Base-by-base conservation (phyloP, 2,888 invertebrate genomes). In the Orgyia antiqua region DNA sequence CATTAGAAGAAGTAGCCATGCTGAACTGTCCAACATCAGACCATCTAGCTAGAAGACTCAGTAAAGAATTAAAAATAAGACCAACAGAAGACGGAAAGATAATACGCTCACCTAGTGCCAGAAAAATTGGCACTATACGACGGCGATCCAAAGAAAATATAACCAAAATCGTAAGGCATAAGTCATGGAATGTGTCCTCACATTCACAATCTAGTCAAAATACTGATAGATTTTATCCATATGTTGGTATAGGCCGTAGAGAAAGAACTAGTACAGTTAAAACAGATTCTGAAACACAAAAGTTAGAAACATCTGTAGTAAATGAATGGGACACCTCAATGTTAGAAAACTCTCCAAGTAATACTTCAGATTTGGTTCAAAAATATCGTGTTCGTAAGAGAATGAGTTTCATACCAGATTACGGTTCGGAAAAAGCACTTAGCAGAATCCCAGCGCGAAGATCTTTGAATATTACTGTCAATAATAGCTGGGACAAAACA, bases 21-120 rank as follows among this genome's bases (percentile, higher is more conserved):
- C 72, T 91, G 27, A 87, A 82, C 51, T 90, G 89, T 33, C 87
- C 89, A 0, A 89, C 88, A 1, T 90, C 93, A 0, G 93, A 94
- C 55, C 89, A 92, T 40, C 72, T 94, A 37, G 93, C 93, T 2
- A 89, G 89, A 36, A 84, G 91, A 36, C 72, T 94, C 23, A 92
- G 92, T 51, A 89, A 90, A 55, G 93, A 93, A 63, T 66, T 94
- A 24, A 92, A 93, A 64, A 94, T 94, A 33, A 79, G 93, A 34
- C 89, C 90, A 24, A 92, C 90, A 36, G 86, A 87, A 18, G 92
- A 93, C 51, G 88, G 90, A 29, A 91, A 91, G 57, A 88, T 93
- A 4, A 92, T 94, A 39, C 77, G 93, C 43, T 94, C 94, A 0
- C 94, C 94, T 0, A 94, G 94, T 64, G 94, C 93, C 1, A 86